Percentiles rank a stretch among this genome's conserved stretches.
Evolutionary conservation across 2,888 invertebrate genomes (phyloP).

Genomic region (Nomada hirtipes): DNA sequence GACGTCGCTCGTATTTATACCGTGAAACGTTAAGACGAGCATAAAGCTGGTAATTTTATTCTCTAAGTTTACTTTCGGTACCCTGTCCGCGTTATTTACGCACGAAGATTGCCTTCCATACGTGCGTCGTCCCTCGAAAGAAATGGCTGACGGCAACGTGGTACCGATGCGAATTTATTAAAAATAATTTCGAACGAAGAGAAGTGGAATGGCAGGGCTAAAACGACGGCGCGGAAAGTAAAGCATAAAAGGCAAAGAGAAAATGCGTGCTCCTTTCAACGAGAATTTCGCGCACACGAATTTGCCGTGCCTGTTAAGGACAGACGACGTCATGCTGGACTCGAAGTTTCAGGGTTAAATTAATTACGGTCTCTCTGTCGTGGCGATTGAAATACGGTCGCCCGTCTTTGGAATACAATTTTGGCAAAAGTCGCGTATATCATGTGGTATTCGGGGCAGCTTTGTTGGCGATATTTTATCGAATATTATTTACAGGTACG

Average conservation of each 20-base stretch:
- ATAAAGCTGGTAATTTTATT: slow-evolving; percentile 55
- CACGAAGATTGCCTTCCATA: not conserved
- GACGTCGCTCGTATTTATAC: slow-evolving; percentile 41
- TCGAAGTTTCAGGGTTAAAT: slow-evolving; percentile 50
- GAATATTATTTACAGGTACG: slow-evolving; percentile 70
- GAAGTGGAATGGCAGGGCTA: not conserved
- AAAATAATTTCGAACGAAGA: not conserved
- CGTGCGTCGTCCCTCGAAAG: slow-evolving; percentile 1
- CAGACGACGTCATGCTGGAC: slow-evolving; percentile 4
- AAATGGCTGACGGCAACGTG: not conserved
- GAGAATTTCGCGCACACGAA: slow-evolving; percentile 28
- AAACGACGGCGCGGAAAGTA: not conserved
- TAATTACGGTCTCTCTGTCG: slow-evolving; percentile 46
- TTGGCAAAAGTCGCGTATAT: slow-evolving; percentile 63
- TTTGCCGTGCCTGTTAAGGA: slow-evolving; percentile 36
- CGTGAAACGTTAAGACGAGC: slow-evolving; percentile 46
- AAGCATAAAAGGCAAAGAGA: not conserved
- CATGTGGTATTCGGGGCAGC: slow-evolving; percentile 47
- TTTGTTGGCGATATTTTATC: slow-evolving; percentile 59
- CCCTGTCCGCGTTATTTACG: slow-evolving; percentile 29
- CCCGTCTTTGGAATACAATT: slow-evolving; percentile 59
- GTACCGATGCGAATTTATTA: slow-evolving; percentile 16
- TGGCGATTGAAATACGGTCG: slow-evolving; percentile 43
- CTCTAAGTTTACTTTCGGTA: slow-evolving; percentile 42
- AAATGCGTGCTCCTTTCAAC: slow-evolving; percentile 21